Percentiles rank a stretch among this genome's conserved stretches.
Evolutionary conservation across 2,113 vertebrate genomes (phyloP).

Genomic region (Clupea harengus): DNA sequence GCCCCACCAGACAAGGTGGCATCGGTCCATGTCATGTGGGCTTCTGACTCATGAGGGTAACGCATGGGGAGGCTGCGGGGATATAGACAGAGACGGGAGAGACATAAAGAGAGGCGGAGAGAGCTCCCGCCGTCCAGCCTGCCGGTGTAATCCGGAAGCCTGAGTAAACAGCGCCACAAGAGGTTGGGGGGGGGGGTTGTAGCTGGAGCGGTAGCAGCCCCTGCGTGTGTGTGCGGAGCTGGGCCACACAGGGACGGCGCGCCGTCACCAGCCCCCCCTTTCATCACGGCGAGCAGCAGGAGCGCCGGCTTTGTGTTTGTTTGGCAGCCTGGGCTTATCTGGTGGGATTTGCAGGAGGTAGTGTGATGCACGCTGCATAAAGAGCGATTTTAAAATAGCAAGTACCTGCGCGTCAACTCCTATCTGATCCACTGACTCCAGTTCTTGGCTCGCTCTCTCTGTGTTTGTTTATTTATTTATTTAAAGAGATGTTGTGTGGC

Average conservation of each 20-base stretch:
- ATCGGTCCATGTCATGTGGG: no score
- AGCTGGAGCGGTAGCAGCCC: neutral
- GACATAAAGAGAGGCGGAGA: no score
- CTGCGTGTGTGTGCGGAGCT: neutral
- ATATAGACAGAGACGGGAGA: no score
- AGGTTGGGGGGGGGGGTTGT: neutral
- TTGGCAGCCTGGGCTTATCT: constrained; percentile 33
- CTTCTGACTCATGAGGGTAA: no score
- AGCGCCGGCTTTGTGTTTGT: neutral
- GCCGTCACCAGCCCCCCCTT: neutral
- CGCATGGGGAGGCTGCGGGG: no score
- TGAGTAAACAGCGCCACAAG: neutral
- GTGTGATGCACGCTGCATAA: constrained; percentile 49
- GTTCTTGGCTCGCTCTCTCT: neutral
- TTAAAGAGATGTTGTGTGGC: neutral
- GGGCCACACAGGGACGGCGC: constrained; percentile 45
- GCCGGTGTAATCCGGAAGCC: neutral
- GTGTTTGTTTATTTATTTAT: neutral
- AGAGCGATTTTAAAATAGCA: constrained; percentile 43
- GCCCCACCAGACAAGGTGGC: no score
- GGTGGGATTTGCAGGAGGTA: constrained; percentile 38
- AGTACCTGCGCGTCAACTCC: constrained; percentile 7
- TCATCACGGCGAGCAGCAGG: neutral
- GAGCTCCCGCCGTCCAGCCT: no score
- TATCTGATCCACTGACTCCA: constrained; percentile 15